Percentiles rank a stretch among this genome's conserved stretches.
These are phyloP conservation scores for Gobius niger DNA, from an alignment of 2,113 vertebrate species.

Conservation along the genomic window DNA sequence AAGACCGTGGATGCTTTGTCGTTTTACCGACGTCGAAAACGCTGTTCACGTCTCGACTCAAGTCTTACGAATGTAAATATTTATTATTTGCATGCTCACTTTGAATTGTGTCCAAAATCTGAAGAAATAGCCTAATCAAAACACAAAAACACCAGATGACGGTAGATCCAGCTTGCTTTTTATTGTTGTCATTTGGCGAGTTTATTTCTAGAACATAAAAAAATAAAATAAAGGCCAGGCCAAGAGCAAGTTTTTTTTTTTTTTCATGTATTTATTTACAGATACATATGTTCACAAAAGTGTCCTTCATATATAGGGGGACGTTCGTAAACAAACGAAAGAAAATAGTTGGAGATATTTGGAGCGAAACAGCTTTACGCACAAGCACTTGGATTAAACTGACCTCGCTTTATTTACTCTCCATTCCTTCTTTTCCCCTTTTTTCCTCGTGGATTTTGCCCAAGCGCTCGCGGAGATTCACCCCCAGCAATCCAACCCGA, in stretches of 20 bases:
- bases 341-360: not conserved
- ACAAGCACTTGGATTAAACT: not conserved
- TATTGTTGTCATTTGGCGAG: not conserved
- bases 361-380: not conserved
- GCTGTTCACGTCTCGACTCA: too few relatives aligned
- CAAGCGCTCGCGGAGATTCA: not conserved
- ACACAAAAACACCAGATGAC: too few relatives aligned
- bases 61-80: too few relatives aligned
- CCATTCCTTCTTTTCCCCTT: not conserved
- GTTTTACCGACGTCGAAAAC: too few relatives aligned
- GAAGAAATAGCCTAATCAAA: too few relatives aligned
- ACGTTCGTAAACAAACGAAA: not conserved
- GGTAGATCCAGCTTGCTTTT: too few relatives aligned
- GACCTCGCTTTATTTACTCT: not conserved
- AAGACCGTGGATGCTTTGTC: too few relatives aligned
- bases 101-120: not conserved
- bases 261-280: not conserved
- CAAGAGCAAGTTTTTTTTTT: not conserved
- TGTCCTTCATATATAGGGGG: not conserved
- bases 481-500: not conserved
- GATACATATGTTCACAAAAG: not conserved
- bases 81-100: too few relatives aligned
- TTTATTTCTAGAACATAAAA: not conserved
- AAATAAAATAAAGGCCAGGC: not conserved
- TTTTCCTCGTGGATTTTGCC: too few relatives aligned